Evolutionary conservation across 2,797 vertebrate genomes (phyloP).

Genomic region (Simalia tracyae): DNA sequence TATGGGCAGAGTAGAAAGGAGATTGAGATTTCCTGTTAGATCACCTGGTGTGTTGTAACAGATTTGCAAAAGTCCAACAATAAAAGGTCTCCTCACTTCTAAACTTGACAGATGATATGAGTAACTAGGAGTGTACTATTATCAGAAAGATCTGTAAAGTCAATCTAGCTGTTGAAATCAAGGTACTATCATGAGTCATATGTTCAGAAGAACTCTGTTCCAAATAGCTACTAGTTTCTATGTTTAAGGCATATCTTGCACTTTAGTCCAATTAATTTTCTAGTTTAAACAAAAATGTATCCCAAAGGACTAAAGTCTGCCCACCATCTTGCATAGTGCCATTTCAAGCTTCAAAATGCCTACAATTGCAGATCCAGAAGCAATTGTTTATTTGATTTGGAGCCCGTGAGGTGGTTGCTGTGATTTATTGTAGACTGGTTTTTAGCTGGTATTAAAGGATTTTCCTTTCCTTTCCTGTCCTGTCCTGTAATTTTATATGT

Average conservation of each 20-base stretch:
- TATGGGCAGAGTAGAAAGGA: background rate
- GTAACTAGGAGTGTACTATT: background rate
- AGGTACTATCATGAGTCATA: background rate
- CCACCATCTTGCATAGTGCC: too few relatives aligned
- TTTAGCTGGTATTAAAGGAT: too few relatives aligned
- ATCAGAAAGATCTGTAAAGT: background rate
- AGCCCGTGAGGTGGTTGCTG: too few relatives aligned
- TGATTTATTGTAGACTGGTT: too few relatives aligned
- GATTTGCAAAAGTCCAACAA: too few relatives aligned
- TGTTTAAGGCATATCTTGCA: background rate
- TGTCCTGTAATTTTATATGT: too few relatives aligned
- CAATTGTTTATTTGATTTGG: too few relatives aligned
- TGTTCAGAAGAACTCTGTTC: background rate
- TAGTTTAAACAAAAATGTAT: background rate
- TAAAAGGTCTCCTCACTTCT: background rate
- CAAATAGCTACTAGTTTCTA: background rate
- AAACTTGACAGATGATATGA: background rate
- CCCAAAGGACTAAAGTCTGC: too few relatives aligned
- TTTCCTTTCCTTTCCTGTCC: too few relatives aligned
- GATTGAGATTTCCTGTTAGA: background rate
- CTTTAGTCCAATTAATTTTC: background rate
- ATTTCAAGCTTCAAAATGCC: background rate
- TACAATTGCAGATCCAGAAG: background rate
- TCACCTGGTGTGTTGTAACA: background rate
- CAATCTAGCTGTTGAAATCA: background rate